Base-by-base conservation (phyloP, 2,888 invertebrate species). In the Steinernema carpocapsae region DNA sequence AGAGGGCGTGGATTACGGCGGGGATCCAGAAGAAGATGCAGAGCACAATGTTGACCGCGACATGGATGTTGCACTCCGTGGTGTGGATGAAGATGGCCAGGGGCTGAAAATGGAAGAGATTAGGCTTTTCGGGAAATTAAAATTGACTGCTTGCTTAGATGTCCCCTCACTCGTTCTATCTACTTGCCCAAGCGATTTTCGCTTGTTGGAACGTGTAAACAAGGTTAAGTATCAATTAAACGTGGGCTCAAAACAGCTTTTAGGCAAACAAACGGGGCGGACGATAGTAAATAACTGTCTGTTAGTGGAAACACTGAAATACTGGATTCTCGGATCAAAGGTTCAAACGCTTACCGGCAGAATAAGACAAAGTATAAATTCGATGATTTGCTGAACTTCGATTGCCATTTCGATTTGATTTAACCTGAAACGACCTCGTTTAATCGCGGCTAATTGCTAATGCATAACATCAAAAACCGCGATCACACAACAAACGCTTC, bases 281-380 rank as follows among this genome's bases (percentile, higher is more conserved):
- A 10, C 4, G 37, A 37, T 3, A 3, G 37, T 3, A 37, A n/a
- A 37, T 3, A 37, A 37, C 37, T 37, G 37, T 37, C 37, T 37
- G 37, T 10, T 37, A 10, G 37, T 37, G 10, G 37, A 10, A 37
- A 37, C 3, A 10, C 10, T 3, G 10, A 37, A 37, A 37, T 3
- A 37, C 37, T 37, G 37, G n/a, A n/a, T n/a, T n/a, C n/a, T n/a
- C n/a, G 37, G 37, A 37, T 37, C 37, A 37, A 37, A 37, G 37
- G 37, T 37, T 37, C 37, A 37, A 3, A 37, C 4, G 45, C 80
- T 76, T 71, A 85, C 85, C 70, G 85, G 85, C 24, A 85, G 75
- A 81, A 85, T 82, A 77, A 85, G 83, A 75, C 83, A 82, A 71
- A 85, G 82, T 74, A 85, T 84, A 45, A 85, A 72, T 80, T 85